A percentile compares a stretch with the other conserved stretches of the same genome.
phyloP scores from a whole-genome alignment of 2,113 vertebrate genomes.

The Anthoscopus minutus region DNA sequence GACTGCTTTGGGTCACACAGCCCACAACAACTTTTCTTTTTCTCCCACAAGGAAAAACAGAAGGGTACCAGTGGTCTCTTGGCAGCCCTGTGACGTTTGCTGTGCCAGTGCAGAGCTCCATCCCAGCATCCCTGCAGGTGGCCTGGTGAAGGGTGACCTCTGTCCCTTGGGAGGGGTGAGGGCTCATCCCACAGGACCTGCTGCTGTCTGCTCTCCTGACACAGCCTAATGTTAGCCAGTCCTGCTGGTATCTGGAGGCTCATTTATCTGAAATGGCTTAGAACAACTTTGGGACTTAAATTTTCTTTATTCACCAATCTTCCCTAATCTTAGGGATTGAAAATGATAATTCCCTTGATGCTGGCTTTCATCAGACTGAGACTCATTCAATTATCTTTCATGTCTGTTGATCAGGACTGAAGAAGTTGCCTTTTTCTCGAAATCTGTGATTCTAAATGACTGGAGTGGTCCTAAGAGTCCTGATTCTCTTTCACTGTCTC shows the following conservation, averaged over 20 bases:
- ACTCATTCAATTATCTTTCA: constrained; percentile 2
- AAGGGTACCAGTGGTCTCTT: neutral
- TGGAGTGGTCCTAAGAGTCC: neutral
- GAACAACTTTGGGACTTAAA: neutral
- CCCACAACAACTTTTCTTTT: neutral
- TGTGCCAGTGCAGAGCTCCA: neutral
- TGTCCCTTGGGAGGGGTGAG: rapidly evolving
- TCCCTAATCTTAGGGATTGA: constrained; percentile 25
- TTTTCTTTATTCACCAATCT: constrained; percentile 9
- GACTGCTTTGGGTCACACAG: neutral
- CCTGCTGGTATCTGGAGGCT: neutral
- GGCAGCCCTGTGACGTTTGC: neutral
- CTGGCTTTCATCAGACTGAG: neutral
- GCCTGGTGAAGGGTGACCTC: neutral
- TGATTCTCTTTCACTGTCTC: neutral
- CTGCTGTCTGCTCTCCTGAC: neutral
- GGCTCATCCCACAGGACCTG: rapidly evolving
- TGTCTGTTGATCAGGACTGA: neutral
- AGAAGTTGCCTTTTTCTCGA: neutral
- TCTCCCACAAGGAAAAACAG: neutral
- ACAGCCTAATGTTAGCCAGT: neutral
- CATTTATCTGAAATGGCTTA: neutral
- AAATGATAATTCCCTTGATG: neutral
- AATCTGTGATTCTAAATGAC: neutral
- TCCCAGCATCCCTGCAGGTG: rapidly evolving